Base-by-base conservation (phyloP, 2,888 invertebrate species). In the Thereva unica region DNA sequence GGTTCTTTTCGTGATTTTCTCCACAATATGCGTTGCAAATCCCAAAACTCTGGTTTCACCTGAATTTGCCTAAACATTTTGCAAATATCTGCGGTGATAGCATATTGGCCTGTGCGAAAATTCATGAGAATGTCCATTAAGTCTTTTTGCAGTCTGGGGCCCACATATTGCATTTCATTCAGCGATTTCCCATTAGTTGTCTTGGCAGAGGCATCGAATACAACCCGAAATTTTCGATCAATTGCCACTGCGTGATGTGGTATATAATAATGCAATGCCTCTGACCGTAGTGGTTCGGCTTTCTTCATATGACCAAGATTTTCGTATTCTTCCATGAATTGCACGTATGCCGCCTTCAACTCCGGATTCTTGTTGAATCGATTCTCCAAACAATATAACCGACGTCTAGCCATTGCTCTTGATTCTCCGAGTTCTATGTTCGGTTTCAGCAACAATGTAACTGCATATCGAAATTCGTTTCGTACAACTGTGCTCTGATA, bases 21-120 rank as follows among this genome's bases (percentile, higher is more conserved):
- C 53, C 59, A 69, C 3, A 69, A 45, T 44, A 67, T 69, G 38
- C 67, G 54, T 47, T 67, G 67, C 41, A 45, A 67, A 35, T n/a
- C 44, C 52, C 64, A 56, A 9, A 67, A 55, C 1, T 67, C 52
- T 5, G 54, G 42, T 37, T 63, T 53, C n/a, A 67, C 35, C 41
- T 57, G 5, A 10, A 66, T 66, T 56, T 68, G 68, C 2, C 66
- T 42, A 50, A 56, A 42, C 42, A 65, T 65, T 56, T 65, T 56
- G 34, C 35, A 34, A 7, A 65, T 54, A 34, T 65, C 65, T 1
- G 65, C 37, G 4, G 9, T 56, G 8, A 56, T 53, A 1, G 56
- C 65, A 49, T 40, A 38, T 56, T 44, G 8, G 45, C 55, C 10
- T 8, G 41, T n/a, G 35, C 66, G 44, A 64, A 66, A 68, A 8